Evolutionary conservation across 2,113 vertebrate genomes (phyloP).

Genomic region (Ahaetulla prasina): DNA sequence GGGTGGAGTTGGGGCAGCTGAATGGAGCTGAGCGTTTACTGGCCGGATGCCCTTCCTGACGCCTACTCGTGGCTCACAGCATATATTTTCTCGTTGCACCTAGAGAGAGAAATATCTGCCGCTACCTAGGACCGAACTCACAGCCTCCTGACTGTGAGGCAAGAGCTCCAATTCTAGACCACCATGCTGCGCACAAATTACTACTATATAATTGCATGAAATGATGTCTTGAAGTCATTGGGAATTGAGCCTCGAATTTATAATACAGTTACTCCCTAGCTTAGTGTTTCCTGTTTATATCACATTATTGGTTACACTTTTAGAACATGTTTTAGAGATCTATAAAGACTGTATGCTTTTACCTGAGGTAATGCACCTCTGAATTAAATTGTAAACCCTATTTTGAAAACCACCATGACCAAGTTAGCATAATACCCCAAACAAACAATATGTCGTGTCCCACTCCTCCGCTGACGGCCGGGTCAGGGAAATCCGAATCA

Average conservation of each 20-base stretch:
- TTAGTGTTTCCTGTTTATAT: not conserved
- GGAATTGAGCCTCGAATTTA: not conserved
- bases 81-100: not conserved
- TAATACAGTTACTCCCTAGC: not conserved
- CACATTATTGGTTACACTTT: not conserved
- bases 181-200: not conserved
- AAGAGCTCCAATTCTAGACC: not conserved
- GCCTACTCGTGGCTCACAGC: not conserved
- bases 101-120: not conserved
- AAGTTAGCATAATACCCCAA: not conserved
- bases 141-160: not conserved
- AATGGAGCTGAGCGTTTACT: not conserved
- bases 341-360: not conserved
- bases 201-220: not conserved
- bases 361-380: not conserved
- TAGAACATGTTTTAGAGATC: not conserved
- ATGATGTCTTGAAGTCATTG: not conserved
- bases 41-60: not conserved
- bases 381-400: not conserved
- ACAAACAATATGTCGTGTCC: no score
- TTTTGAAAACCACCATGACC: not conserved
- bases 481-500: no score
- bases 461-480: no score
- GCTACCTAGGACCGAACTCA: not conserved
- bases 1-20: not conserved